These are phyloP conservation scores for Pocillopora verrucosa DNA, from an alignment of 64 coral and sea anemone species.

Conservation along the genomic window DNA sequence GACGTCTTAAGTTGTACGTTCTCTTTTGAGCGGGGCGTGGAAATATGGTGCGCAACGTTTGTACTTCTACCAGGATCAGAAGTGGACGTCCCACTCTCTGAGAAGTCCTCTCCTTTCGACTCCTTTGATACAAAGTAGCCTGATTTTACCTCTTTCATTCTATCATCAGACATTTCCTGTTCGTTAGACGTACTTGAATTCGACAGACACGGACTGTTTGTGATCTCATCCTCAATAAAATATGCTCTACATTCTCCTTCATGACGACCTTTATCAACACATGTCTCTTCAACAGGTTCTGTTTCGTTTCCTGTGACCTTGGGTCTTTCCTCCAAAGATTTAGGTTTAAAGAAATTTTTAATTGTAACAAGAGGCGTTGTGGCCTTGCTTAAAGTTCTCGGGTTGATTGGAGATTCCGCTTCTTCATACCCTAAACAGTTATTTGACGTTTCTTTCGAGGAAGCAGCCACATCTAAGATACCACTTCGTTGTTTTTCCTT, in stretches of 20 bases:
- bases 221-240: constrained; percentile 4
- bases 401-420: constrained; percentile 59
- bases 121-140: constrained; percentile 10
- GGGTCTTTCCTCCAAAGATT: background rate
- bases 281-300: background rate
- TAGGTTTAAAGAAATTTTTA: constrained; percentile 86
- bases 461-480: constrained; percentile 43
- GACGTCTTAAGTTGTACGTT: constrained; percentile 34
- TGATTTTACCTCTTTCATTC: background rate
- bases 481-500: constrained; percentile 56
- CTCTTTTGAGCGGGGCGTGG: background rate
- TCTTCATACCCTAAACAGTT: constrained; percentile 55
- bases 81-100: background rate
- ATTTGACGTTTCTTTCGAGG: constrained; percentile 33
- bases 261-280: background rate
- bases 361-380: constrained; percentile 84
- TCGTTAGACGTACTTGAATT: background rate
- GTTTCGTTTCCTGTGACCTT: background rate
- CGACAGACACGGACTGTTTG: background rate
- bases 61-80: background rate
- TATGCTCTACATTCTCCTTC: background rate
- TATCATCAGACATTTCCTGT: background rate
- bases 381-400: constrained; percentile 77
- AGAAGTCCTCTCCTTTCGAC: background rate
- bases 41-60: background rate